Percentiles rank a stretch among this genome's conserved stretches.
These are phyloP conservation scores for Ammodytes dubius DNA, from an alignment of 2,113 vertebrate genomes.

Conservation along the genomic window DNA sequence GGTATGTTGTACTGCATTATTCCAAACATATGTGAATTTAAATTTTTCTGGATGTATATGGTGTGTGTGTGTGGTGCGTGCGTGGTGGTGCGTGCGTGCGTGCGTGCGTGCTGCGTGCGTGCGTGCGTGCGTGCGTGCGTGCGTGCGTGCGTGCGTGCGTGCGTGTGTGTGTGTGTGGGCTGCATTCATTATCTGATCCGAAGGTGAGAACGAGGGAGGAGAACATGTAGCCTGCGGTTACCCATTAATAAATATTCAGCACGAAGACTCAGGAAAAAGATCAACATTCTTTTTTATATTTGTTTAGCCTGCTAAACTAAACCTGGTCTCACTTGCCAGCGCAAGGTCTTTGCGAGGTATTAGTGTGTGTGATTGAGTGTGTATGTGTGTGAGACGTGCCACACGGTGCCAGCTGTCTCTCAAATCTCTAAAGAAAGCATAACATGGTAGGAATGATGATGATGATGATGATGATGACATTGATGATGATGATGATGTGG, in stretches of 20 bases:
- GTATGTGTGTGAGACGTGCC: slow-evolving; percentile 29
- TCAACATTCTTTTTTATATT: slow-evolving; percentile 59
- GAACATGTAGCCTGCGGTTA: slow-evolving; percentile 64
- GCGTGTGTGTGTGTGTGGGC: slow-evolving; percentile 21
- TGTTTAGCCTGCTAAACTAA: slow-evolving; percentile 47
- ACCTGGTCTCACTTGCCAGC: slow-evolving; percentile 16
- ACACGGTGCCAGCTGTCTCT: slow-evolving; percentile 49
- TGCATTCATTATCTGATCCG: slow-evolving; percentile 52
- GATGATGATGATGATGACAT: slow-evolving; percentile 26
- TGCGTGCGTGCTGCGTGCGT: neutral
- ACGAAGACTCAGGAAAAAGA: slow-evolving; percentile 43
- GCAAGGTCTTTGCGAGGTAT: slow-evolving; percentile 34
- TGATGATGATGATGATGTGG: slow-evolving; percentile 14
- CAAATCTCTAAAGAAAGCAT: slow-evolving; percentile 42
- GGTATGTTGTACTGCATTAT: slow-evolving; percentile 6
- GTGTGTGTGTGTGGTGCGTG: slow-evolving; percentile 13
- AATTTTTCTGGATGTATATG: slow-evolving; percentile 17
- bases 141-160: slow-evolving; percentile 11
- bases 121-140: neutral
- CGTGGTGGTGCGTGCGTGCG: slow-evolving; percentile 1
- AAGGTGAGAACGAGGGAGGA: slow-evolving; percentile 65
- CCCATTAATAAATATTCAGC: slow-evolving; percentile 66
- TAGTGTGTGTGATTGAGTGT: neutral
- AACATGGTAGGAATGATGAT: slow-evolving; percentile 37
- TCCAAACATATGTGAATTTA: slow-evolving; percentile 6